Base-by-base conservation (phyloP, 2,113 vertebrate species). In the Bufo gargarizans region DNA sequence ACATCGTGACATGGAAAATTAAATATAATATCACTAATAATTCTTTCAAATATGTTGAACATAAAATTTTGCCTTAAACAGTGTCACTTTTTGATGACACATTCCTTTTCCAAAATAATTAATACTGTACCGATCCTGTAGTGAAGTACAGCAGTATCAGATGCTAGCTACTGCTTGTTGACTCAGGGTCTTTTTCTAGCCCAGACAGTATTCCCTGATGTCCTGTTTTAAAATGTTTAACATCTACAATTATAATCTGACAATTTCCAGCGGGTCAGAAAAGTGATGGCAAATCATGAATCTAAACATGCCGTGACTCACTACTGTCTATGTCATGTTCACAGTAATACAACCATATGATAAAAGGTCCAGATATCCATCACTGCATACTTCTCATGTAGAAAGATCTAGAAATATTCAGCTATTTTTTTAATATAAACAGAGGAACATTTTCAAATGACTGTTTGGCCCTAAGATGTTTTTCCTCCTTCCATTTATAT, bases 381-480 rank as follows among this genome's bases (percentile, higher is more conserved):
- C 53, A 67, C 65, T 22, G 89, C 91, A 91, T 92, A 95, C 91
- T 94, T 94, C 92, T 92, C 90, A 86, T 94, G 93, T 95, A 90
- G 93, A 91, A 92, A 93, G 91, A 94, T 95, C 94, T 95, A 94
- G 72, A 94, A 96, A 96, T 95, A 94, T 94, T 95, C 95, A 93
- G 95, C 96, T 95, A 96, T 96, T 95, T 96, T 96, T 96, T 96
- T 96, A 97, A 97, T 96, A 96, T 97, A 97, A 98, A 97, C 97
- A 97, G 97, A 98, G 95, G 95, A 96, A 97, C 94, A 93, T 97
- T 97, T 76, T 97, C 92, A 94, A 91, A 94, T 97, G 95, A 96
- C 95, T 95, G 95, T 93, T 94, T 95, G 94, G 94, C 95, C 95
- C 93, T 90, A 93, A 94, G 95, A 96, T 95, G 95, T 95, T 97